Evolutionary conservation across 2,113 vertebrate genomes (phyloP).

Genomic region (Dipodomys merriami): DNA sequence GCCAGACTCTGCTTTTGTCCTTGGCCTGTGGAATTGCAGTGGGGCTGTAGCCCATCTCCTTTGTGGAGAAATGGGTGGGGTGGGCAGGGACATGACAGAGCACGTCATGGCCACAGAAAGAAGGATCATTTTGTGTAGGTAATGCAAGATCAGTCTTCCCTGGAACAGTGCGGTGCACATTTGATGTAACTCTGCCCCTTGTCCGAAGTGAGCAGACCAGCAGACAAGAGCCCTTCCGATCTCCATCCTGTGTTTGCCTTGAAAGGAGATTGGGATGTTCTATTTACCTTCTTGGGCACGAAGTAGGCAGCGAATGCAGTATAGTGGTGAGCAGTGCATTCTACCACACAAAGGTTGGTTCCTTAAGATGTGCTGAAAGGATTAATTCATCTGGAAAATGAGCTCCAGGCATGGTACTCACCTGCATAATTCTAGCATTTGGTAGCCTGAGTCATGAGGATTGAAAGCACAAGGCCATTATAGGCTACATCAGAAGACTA

Average conservation of each 20-base stretch:
- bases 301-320: neutral
- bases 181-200: too few species aligned
- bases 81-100: too few species aligned
- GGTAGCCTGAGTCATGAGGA: too few species aligned
- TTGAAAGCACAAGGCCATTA: too few species aligned
- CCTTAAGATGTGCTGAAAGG: neutral
- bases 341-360: neutral
- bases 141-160: neutral
- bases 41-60: neutral
- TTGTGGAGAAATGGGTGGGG: neutral
- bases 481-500: neutral
- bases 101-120: rapidly evolving
- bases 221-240: neutral
- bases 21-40: neutral
- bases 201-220: neutral
- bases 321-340: neutral
- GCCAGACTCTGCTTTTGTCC: neutral
- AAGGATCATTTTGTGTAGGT: neutral
- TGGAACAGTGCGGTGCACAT: too few species aligned
- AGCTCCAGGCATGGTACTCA: too few species aligned
- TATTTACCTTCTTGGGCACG: neutral
- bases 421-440: too few species aligned
- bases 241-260: neutral
- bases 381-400: too few species aligned
- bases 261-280: neutral